Evolutionary conservation across 1,140 invertebrate genomes (phyloP).

Genomic region (Dicyema japonicum): DNA sequence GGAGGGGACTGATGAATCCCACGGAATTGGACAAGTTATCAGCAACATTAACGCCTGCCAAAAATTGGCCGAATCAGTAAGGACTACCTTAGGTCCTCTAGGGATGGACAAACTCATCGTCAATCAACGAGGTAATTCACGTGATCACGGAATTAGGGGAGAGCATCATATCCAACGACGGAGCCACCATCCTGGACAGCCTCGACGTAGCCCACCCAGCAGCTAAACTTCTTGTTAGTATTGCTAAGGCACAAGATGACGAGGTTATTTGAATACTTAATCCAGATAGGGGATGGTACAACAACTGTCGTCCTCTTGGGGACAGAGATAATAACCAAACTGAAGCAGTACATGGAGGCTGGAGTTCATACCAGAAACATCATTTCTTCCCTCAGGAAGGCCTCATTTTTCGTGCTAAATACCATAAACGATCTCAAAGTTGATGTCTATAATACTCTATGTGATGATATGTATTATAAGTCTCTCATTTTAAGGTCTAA

Average conservation of each 20-base stretch:
- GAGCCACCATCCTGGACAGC: conserved; percentile 85
- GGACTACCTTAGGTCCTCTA: conserved; percentile 76
- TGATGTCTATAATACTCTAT: conserved; percentile 26
- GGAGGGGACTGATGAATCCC: conserved; percentile 77
- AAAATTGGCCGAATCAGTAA: conserved; percentile 59
- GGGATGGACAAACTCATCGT: conserved; percentile 99
- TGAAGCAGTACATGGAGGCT: conserved; percentile 78
- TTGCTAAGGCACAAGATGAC: conserved; percentile 91
- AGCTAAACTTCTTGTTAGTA: conserved; percentile 79
- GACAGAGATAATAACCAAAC: conserved; percentile 67
- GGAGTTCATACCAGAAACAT: conserved; percentile 72
- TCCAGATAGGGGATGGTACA: conserved; percentile 75
- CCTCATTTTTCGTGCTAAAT: conserved; percentile 38
- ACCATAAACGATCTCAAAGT: conserved; percentile 53
- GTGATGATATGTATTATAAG: conserved; percentile 6
- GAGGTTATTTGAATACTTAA: conserved; percentile 40
- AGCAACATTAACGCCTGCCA: conserved; percentile 99
- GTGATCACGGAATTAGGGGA: conserved; percentile 25
- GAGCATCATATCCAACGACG: conserved; percentile 91
- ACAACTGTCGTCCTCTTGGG: conserved; percentile 74
- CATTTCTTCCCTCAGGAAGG: conserved; percentile 47
- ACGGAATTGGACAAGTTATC: conserved; percentile 72
- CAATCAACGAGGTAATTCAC: conserved; percentile 27
- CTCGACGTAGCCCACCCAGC: conserved; percentile 87
- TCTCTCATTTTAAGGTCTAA: not conserved